Evolutionary conservation across 2,113 vertebrate genomes (phyloP).

Genomic region (Pseudolaguvia tuberculata): DNA sequence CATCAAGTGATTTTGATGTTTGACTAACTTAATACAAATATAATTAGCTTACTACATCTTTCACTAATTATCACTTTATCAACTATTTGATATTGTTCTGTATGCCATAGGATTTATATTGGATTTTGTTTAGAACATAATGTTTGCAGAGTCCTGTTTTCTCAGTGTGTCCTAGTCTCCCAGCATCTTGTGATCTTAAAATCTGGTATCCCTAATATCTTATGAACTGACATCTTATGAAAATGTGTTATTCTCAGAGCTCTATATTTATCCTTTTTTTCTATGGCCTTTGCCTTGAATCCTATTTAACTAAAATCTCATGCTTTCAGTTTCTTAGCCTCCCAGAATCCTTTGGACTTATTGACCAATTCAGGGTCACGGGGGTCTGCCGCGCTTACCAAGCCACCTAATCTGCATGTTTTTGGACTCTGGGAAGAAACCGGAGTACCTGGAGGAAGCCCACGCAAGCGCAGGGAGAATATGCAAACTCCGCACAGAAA

Average conservation of each 20-base stretch:
- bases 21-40: not conserved
- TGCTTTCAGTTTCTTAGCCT: not conserved
- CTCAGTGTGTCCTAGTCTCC: not conserved
- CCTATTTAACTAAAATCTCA: not conserved
- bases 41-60: not conserved
- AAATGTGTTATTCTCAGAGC: not conserved
- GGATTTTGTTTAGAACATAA: not conserved
- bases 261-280: not conserved
- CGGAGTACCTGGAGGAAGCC: too few species aligned
- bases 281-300: not conserved
- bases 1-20: not conserved
- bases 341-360: too few species aligned
- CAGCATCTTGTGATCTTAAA: too few species aligned
- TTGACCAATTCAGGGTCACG: too few species aligned
- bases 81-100: not conserved
- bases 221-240: too few species aligned
- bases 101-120: not conserved
- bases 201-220: not conserved
- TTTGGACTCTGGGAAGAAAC: too few species aligned
- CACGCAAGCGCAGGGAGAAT: too few species aligned
- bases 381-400: too few species aligned
- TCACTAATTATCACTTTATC: not conserved
- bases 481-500: too few species aligned
- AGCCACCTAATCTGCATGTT: too few species aligned
- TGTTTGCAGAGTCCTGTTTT: too few species aligned